phyloP scores from a whole-genome alignment of 2,888 invertebrate species.

The Eustalomyia histrio region DNA sequence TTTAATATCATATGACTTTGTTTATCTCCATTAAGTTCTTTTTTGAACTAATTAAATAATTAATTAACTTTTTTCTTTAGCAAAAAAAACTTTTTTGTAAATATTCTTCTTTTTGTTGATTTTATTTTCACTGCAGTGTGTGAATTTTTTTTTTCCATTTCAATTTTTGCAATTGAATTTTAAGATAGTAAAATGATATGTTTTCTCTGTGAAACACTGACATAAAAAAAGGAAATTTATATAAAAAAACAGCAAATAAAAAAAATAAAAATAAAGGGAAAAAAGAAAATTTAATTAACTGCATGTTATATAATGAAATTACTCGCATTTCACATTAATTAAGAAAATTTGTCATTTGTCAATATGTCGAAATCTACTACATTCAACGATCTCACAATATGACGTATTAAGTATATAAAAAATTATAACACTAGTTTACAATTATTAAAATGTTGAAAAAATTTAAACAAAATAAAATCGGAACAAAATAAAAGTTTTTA shows the following conservation, averaged over 20 bases:
- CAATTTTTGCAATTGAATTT: background rate
- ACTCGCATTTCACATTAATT: slow-evolving; percentile 18
- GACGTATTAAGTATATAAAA: too few relatives aligned
- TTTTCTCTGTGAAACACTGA: background rate
- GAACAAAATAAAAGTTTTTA: too few relatives aligned
- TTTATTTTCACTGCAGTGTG: background rate
- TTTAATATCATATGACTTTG: too few relatives aligned
- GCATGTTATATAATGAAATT: slow-evolving; percentile 28
- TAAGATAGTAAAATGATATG: background rate
- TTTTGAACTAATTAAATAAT: too few relatives aligned
- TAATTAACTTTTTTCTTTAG: too few relatives aligned
- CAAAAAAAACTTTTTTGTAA: too few relatives aligned
- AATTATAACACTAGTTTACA: too few relatives aligned
- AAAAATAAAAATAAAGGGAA: background rate
- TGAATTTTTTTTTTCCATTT: background rate
- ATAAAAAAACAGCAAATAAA: too few relatives aligned
- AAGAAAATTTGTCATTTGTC: slow-evolving; percentile 25
- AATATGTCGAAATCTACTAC: background rate
- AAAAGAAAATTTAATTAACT: slow-evolving; percentile 39
- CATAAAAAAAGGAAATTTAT: too few relatives aligned
- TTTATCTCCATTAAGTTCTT: too few relatives aligned
- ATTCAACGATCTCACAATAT: background rate
- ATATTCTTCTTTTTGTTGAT: background rate
- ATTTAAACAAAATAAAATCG: too few relatives aligned
- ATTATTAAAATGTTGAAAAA: too few relatives aligned